Evolutionary conservation across 2,888 invertebrate species (phyloP), one percentile per base, ranked within the genome.

Genomic region (Quadriops clusia): DNA sequence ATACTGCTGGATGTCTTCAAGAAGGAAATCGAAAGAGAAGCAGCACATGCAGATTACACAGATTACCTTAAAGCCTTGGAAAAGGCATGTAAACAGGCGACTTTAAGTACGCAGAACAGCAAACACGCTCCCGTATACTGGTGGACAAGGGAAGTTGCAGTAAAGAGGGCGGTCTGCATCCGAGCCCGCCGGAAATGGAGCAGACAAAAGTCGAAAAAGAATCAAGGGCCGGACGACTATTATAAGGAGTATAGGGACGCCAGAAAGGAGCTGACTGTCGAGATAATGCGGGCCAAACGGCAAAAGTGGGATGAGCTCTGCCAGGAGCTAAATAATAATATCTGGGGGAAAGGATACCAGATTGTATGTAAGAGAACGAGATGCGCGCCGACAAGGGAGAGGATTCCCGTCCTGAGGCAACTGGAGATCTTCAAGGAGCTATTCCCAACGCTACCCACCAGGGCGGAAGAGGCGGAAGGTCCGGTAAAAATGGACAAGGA

Each of bases 341-440:
- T 18, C 18, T 18, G 18, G 18, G 18, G 18, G n/a, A 7, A 7
- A 18, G 18, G 18, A 18, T 18, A 18, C 18, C n/a, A 18, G 18
- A 18, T 18, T 7, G 18, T 18, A 18, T 7, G 7, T 18, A 18
- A n/a, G n/a, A 18, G n/a, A n/a, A n/a, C n/a, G n/a, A n/a, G n/a
- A n/a, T n/a, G n/a, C n/a, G n/a, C n/a, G n/a, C n/a, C n/a, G n/a
- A n/a, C n/a, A n/a, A n/a, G n/a, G n/a, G n/a, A n/a, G n/a, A n/a
- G n/a, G n/a, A n/a, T n/a, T n/a, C n/a, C n/a, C n/a, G n/a, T 7
- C 7, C 7, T 7, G 18, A 18, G n/a, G n/a, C 7, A n/a, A n/a
- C 7, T 7, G 18, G n/a, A 18, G 7, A 18, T 18, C n/a, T 7
- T 18, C n/a, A n/a, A 7, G 7, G 18, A 18, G 18, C 18, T 18